Base-by-base conservation (phyloP, 2,888 invertebrate genomes). In the Baccha elongata region DNA sequence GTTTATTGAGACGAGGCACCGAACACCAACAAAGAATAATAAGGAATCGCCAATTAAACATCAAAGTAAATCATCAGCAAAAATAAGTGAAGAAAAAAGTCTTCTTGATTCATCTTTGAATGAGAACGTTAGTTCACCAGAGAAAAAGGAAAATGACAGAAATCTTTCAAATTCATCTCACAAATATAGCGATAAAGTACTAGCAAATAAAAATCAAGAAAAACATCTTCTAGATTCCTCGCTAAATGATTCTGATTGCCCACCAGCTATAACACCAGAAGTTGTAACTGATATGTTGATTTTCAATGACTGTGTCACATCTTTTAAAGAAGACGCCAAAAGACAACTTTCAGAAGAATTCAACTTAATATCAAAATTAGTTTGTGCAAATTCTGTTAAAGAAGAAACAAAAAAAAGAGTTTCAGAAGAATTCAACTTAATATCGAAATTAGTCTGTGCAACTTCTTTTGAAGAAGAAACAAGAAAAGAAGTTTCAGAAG, bases 161-260 rank as follows among this genome's bases (percentile, higher is more conserved):
- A 21, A 37, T 1, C 8, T 13, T 26, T 0, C 26, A 1, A 8
- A 37, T 3, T 13, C 17, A 0, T 3, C 17, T 11, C 5, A 29
- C 3, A 29, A 29, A 29, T 17, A 6, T 6, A 15, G 7, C 29
- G 8, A 7, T 8, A 19, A n/a, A n/a, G 3, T 1, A 13, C 6
- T 1, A 15, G 5, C 13, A 4, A 26, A 35, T 4, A 17, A 11
- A 8, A 35, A 8, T 13, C 19, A 42, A 8, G 48, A 50, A 3
- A 68, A 46, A 15, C 68, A 80, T 17, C 29, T 67, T 11, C 29
- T 79, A 15, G 78, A 79, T 32, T 23, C 13, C 53, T 73, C 81
- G 1, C 17, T 81, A 0, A 60, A 62, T 13, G 76, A 76, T 15
- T 10, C 26, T n/a, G 65, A 10, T 15, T 76, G 65, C 7, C 13